phyloP scores from a whole-genome alignment of 2,888 invertebrate genomes.

The Nephrotoma appendiculata region DNA sequence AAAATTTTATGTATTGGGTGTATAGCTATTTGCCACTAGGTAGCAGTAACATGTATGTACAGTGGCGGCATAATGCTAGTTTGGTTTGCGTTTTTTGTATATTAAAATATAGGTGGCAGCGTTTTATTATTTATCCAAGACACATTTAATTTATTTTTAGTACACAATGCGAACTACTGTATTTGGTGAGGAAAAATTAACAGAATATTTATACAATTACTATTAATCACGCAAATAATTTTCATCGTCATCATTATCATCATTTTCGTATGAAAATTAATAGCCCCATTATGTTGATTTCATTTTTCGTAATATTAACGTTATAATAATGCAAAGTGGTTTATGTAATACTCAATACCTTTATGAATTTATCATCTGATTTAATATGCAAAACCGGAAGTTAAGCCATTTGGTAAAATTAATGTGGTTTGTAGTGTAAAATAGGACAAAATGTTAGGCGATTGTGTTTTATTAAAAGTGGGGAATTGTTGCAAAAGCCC shows the following conservation, averaged over 20 bases:
- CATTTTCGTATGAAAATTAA: not conserved
- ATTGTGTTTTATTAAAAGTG: too few relatives aligned
- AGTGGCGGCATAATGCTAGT: not conserved
- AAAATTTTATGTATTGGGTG: not conserved
- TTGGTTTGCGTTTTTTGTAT: not conserved
- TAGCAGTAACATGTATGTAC: not conserved
- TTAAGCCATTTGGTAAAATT: too few relatives aligned
- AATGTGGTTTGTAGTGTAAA: too few relatives aligned
- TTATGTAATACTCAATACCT: not conserved
- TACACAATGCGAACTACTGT: not conserved
- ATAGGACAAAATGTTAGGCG: too few relatives aligned
- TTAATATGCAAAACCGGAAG: not conserved
- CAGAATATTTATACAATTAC: not conserved
- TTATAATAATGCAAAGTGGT: not conserved
- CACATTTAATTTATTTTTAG: not conserved
- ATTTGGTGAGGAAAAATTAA: not conserved
- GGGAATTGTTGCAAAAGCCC: too few relatives aligned
- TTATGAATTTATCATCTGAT: not conserved
- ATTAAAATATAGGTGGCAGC: not conserved
- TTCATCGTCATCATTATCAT: not conserved
- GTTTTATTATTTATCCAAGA: not conserved
- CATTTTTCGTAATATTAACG: not conserved
- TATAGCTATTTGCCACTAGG: not conserved
- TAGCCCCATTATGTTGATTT: not conserved
- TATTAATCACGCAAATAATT: not conserved